Evolutionary conservation across 2,888 invertebrate species (phyloP).

Genomic region (Gryllus longicercus): DNA sequence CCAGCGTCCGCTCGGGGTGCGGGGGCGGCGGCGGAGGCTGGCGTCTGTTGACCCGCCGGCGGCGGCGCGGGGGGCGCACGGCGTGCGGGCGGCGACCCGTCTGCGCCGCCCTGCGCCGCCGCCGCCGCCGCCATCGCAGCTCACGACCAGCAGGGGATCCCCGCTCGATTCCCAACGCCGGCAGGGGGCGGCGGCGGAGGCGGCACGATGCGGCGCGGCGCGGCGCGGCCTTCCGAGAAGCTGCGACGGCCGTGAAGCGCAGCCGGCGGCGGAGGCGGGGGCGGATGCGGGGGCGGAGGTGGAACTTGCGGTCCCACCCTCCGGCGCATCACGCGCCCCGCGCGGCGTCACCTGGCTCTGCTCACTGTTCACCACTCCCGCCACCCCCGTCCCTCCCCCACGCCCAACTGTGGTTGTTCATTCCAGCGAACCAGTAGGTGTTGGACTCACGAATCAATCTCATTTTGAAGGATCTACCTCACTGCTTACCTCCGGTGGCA

Average conservation of each 20-base stretch:
- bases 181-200: background rate
- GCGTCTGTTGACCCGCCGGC: background rate
- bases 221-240: background rate
- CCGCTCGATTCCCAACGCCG: background rate
- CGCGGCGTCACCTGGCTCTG: too few relatives aligned
- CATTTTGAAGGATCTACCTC: too few relatives aligned
- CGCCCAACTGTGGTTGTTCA: too few relatives aligned
- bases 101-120: background rate
- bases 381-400: too few relatives aligned
- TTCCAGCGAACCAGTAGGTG: too few relatives aligned
- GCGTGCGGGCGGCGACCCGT: background rate
- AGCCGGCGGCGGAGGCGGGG: background rate
- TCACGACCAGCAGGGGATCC: background rate
- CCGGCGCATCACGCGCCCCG: too few relatives aligned
- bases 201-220: background rate
- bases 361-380: too few relatives aligned
- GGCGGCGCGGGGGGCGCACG: background rate
- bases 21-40: too few relatives aligned
- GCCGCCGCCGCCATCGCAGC: background rate
- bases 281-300: background rate
- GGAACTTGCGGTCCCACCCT: background rate
- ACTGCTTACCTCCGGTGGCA: too few relatives aligned
- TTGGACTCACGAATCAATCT: too few relatives aligned
- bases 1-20: too few relatives aligned
- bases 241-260: too few relatives aligned